A percentile compares a stretch with the other conserved stretches of the same genome.
Conservation (phyloP, 2,888 invertebrate genomes). For the Nomada flava region DNA sequence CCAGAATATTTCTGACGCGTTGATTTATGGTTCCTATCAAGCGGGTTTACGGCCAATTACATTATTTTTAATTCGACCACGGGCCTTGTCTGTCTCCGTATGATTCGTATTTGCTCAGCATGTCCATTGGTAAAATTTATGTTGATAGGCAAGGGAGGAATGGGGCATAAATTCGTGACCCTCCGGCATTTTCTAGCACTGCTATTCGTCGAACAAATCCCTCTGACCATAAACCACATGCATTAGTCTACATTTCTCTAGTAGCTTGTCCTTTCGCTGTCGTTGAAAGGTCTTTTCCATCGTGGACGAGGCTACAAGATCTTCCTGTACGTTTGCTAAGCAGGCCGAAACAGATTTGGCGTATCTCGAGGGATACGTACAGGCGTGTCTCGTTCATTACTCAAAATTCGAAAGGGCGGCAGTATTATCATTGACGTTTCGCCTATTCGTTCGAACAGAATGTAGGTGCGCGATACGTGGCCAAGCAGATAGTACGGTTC, state of each 20-base stretch:
- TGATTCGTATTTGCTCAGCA: slow-evolving; percentile 41
- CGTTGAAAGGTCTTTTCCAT: not conserved
- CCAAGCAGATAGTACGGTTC: slow-evolving; percentile 61
- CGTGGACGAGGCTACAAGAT: too few species aligned
- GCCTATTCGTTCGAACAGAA: slow-evolving; percentile 42
- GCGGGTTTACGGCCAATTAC: slow-evolving; percentile 30
- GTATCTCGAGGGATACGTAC: not conserved
- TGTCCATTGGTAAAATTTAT: slow-evolving; percentile 39
- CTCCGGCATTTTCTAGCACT: slow-evolving; percentile 12
- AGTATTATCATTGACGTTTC: slow-evolving; percentile 65
- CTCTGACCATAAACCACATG: slow-evolving; percentile 8
- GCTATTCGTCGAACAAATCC: slow-evolving; percentile 21
- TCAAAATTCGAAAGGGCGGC: slow-evolving; percentile 45
- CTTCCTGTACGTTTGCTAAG: too few species aligned
- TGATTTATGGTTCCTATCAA: slow-evolving; percentile 51
- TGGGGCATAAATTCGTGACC: slow-evolving; percentile 39
- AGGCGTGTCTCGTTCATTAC: slow-evolving; percentile 41
- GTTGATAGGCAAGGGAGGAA: slow-evolving; percentile 35
- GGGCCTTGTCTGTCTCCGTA: slow-evolving; percentile 46
- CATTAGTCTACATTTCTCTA: slow-evolving; percentile 1
- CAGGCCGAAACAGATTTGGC: not conserved
- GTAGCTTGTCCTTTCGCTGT: not conserved
- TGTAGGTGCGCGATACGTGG: slow-evolving; percentile 55
- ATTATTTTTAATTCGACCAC: slow-evolving; percentile 64
- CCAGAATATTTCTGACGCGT: slow-evolving; percentile 36